phyloP scores from a whole-genome alignment of 2,888 invertebrate species.

The Cerastis rubricosa region DNA sequence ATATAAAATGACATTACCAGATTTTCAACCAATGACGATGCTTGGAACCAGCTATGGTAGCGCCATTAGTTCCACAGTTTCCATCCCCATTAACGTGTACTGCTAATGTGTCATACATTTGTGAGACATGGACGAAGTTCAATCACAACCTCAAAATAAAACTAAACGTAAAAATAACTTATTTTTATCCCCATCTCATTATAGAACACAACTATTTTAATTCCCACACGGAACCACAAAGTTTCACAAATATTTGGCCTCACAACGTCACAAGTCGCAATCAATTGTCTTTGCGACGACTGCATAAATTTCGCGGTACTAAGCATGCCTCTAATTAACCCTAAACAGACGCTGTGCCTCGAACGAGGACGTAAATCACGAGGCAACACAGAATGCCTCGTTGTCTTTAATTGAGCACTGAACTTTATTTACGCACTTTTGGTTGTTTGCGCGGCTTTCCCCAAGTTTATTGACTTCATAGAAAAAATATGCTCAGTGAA shows the following conservation, averaged over 20 bases:
- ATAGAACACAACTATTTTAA: constrained; percentile 33
- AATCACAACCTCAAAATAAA: background rate
- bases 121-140: background rate
- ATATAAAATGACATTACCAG: too few relatives aligned
- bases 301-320: constrained; percentile 82
- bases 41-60: too few relatives aligned
- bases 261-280: constrained; percentile 74
- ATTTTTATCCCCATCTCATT: constrained; percentile 21
- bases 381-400: constrained; percentile 74
- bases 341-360: constrained; percentile 79
- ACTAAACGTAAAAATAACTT: background rate
- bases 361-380: constrained; percentile 82
- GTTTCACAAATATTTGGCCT: constrained; percentile 65
- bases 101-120: background rate
- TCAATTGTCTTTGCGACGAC: constrained; percentile 79
- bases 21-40: too few relatives aligned
- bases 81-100: too few relatives aligned
- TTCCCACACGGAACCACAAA: constrained; percentile 54
- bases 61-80: too few relatives aligned
- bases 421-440: constrained; percentile 70
- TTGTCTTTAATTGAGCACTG: constrained; percentile 80
- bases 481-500: constrained; percentile 22
- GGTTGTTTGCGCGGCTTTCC: constrained; percentile 46
- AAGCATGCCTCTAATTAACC: constrained; percentile 87
- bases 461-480: constrained; percentile 43